Conservation (phyloP, 2,888 invertebrate species). For the Drosophila suboccidentalis region DNA sequence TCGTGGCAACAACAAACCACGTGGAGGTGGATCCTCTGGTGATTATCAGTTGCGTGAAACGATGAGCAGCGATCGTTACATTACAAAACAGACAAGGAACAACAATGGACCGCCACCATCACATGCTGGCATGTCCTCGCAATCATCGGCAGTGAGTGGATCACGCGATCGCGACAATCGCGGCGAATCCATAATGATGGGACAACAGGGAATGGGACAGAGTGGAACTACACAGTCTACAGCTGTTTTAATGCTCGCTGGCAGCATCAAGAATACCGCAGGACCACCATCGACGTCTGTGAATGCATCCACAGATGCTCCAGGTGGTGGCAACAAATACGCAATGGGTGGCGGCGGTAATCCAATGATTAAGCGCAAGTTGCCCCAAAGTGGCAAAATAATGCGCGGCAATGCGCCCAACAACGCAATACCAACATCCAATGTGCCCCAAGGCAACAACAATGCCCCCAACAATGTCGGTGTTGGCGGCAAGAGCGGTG, state of each 20-base stretch:
- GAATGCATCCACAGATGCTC: slow-evolving; percentile 62
- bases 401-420: slow-evolving; percentile 86
- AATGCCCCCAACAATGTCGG: slow-evolving; percentile 22
- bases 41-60: slow-evolving; percentile 77
- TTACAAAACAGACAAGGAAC: slow-evolving; percentile 80
- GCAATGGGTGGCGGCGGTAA: slow-evolving; percentile 58
- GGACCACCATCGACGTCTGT: slow-evolving; percentile 55
- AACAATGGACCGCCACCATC: slow-evolving; percentile 80
- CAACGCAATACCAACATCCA: slow-evolving; percentile 44
- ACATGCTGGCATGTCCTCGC: slow-evolving; percentile 77
- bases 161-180: slow-evolving; percentile 66
- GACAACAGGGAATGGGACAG: slow-evolving; percentile 56
- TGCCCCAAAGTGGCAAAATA: slow-evolving; percentile 86
- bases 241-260: slow-evolving; percentile 64
- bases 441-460: slow-evolving; percentile 54
- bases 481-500: slow-evolving; percentile 59
- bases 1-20: slow-evolving; percentile 71
- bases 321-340: slow-evolving; percentile 72
- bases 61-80: slow-evolving; percentile 82
- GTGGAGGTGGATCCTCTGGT: slow-evolving; percentile 43
- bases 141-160: slow-evolving; percentile 39
- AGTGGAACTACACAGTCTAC: slow-evolving; percentile 54
- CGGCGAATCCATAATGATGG: slow-evolving; percentile 58
- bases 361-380: slow-evolving; percentile 92
- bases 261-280: slow-evolving; percentile 51